Percentiles rank a stretch among this genome's conserved stretches.
phyloP scores from a whole-genome alignment of 92 coral and sea anemone species.

The Zoanthus sansibaricus region DNA sequence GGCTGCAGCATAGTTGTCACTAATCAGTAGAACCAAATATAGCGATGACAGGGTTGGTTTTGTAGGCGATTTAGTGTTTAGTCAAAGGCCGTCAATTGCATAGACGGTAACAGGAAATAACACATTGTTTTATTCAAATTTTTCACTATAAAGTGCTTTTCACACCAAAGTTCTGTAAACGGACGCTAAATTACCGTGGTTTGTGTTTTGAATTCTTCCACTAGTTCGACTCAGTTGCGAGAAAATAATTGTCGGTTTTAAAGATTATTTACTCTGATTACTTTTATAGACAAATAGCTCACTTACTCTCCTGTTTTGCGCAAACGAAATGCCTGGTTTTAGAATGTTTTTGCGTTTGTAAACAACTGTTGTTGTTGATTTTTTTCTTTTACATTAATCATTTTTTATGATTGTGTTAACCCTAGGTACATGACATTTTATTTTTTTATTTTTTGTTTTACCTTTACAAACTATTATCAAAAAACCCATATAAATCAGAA shows the following conservation, averaged over 20 bases:
- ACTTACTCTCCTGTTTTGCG: slow-evolving; percentile 27
- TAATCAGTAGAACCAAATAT: slow-evolving; percentile 45
- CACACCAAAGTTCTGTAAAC: slow-evolving; percentile 15
- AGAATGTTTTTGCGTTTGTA: not conserved
- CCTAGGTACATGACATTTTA: not conserved
- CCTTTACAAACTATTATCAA: not conserved
- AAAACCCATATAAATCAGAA: not conserved
- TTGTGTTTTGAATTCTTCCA: not conserved
- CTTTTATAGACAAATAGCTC: slow-evolving; percentile 25
- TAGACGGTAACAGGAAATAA: slow-evolving; percentile 37
- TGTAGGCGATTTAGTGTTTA: slow-evolving; percentile 26
- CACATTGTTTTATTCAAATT: slow-evolving; percentile 25
- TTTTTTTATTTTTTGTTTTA: not conserved
- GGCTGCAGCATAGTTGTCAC: slow-evolving; percentile 24
- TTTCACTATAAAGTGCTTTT: slow-evolving; percentile 22
- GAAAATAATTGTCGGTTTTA: not conserved
- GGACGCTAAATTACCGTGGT: not conserved
- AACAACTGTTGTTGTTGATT: not conserved
- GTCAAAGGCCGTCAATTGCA: slow-evolving; percentile 44
- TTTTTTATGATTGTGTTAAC: not conserved
- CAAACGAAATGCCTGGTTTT: slow-evolving; percentile 2
- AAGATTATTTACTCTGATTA: slow-evolving; percentile 7
- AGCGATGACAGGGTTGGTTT: slow-evolving; percentile 40
- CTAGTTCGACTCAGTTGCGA: not conserved
- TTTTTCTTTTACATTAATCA: not conserved